These are phyloP conservation scores for Macrotus californicus DNA, from an alignment of 2,113 vertebrate genomes.

Conservation along the genomic window DNA sequence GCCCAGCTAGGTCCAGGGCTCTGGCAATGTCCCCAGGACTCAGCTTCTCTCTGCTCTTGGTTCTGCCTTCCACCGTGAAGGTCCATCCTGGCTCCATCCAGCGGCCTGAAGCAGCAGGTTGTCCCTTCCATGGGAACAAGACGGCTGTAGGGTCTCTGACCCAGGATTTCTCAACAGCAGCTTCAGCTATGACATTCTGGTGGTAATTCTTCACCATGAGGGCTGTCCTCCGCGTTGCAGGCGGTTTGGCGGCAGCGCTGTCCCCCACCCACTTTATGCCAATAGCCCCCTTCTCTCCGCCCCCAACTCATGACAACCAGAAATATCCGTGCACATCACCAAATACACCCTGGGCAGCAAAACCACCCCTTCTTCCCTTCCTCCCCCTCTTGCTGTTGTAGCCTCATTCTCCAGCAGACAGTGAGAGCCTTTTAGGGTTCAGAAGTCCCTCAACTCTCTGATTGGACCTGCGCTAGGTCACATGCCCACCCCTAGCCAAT, in stretches of 20 bases:
- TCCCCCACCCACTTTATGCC: too few species aligned
- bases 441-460: not conserved
- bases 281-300: too few species aligned
- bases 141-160: not conserved
- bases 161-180: not conserved
- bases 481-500: not conserved
- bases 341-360: not conserved
- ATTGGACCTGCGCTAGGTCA: not conserved
- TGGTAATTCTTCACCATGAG: not conserved
- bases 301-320: not conserved
- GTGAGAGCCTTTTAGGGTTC: rapidly evolving
- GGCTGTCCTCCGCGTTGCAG: not conserved
- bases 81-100: not conserved
- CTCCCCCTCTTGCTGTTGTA: not conserved
- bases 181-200: not conserved
- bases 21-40: not conserved
- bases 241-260: not conserved
- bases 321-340: not conserved
- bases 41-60: not conserved
- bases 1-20: not conserved
- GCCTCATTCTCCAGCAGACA: not conserved
- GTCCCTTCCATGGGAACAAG: not conserved
- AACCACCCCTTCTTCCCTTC: not conserved
- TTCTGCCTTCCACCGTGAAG: not conserved
- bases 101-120: not conserved